A percentile compares a stretch with the other conserved stretches of the same genome.
phyloP scores from a whole-genome alignment of 2,113 vertebrate genomes.

The Seriola rivoliana region DNA sequence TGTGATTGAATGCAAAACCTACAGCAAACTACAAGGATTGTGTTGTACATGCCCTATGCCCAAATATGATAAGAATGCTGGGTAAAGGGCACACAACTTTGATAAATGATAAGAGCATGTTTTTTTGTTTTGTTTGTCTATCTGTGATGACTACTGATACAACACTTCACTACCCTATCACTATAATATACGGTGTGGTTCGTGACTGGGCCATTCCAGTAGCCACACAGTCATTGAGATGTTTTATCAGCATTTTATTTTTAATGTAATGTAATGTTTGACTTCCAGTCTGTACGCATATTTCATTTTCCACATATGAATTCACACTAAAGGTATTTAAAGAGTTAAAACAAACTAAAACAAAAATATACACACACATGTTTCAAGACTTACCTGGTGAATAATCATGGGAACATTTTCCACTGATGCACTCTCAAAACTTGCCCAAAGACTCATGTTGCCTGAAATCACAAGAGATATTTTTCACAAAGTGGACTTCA shows the following conservation, averaged over 20 bases:
- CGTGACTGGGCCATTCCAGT: not conserved
- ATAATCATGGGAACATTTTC: constrained; percentile 51
- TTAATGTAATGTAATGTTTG: not conserved
- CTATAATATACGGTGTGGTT: not conserved
- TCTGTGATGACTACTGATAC: not conserved
- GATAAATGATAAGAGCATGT: not conserved
- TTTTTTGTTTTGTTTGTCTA: not conserved
- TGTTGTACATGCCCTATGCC: too few relatives aligned
- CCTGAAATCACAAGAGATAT: constrained; percentile 67
- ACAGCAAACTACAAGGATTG: not conserved
- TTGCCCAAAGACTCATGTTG: constrained; percentile 63
- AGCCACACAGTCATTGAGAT: not conserved
- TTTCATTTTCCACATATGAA: not conserved
- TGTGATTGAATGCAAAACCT: not conserved
- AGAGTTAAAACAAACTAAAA: not conserved
- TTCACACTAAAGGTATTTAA: too few relatives aligned
- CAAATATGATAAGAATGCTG: not conserved
- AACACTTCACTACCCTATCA: too few relatives aligned
- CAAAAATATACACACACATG: not conserved
- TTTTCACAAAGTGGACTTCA: not conserved
- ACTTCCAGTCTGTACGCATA: not conserved
- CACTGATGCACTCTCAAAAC: constrained; percentile 50
- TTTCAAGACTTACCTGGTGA: constrained; percentile 68
- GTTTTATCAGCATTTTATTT: not conserved
- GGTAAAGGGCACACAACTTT: too few relatives aligned